These are phyloP conservation scores for Champsocephalus gunnari DNA, from an alignment of 2,797 vertebrate genomes.

Conservation along the genomic window DNA sequence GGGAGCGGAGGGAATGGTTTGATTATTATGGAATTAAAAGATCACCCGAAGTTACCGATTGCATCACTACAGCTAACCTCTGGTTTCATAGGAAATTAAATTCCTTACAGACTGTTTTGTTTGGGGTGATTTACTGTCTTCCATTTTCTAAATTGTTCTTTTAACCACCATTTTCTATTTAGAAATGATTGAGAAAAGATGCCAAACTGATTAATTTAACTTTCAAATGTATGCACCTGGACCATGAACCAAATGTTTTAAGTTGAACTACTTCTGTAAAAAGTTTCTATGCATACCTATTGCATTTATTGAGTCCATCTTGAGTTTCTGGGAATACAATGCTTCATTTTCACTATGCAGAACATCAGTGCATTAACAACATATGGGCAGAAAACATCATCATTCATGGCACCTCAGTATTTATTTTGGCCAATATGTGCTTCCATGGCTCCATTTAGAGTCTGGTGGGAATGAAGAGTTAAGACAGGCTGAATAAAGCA, in stretches of 20 bases:
- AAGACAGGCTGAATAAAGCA: conserved; percentile 10
- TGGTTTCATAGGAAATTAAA: neutral
- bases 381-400: neutral
- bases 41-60: too few species aligned
- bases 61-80: neutral
- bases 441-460: neutral
- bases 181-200: neutral
- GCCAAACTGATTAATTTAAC: too few species aligned
- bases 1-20: neutral
- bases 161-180: neutral
- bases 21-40: neutral
- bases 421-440: conserved; percentile 1
- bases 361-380: neutral
- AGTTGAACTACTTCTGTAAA: neutral
- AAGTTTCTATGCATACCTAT: neutral
- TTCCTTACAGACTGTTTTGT: neutral
- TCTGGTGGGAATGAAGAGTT: neutral
- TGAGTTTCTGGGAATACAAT: neutral
- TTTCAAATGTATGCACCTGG: neutral
- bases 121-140: neutral
- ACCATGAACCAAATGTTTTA: neutral
- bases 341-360: neutral
- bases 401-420: conserved; percentile 6
- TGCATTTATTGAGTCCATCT: neutral
- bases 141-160: neutral